Evolutionary conservation across 2,888 invertebrate genomes (phyloP), one percentile per base, ranked within the genome.

Genomic region (Mesorhabditis sp.): DNA sequence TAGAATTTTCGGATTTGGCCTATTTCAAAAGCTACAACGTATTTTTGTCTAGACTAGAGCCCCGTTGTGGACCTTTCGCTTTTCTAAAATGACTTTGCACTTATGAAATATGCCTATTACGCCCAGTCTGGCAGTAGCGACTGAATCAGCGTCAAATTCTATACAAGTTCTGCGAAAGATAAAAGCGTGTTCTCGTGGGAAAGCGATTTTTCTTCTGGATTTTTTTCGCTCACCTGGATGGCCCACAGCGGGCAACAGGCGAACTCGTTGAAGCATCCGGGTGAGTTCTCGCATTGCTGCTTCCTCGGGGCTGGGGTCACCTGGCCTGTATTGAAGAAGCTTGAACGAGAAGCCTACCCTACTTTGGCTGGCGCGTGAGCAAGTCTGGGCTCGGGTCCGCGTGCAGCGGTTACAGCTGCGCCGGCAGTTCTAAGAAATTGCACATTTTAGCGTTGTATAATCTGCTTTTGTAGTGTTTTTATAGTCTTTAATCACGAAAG

Each of bases 211-310:
- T 64, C 10, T 28, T n/a, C n/a, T n/a, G 10, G 13, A 41, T 28
- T 64, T n/a, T n/a, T n/a, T 2, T 64, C 10, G 10, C n/a, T 50
- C n/a, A 50, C 58, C 58, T 50, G 58, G n/a, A 13, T 50, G 10
- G 65, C 80, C 83, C 81, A 82, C 42, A 73, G 71, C 5, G 75
- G 65, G 70, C 83, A 83, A 68, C 83, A 83, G 50, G 81, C 78
- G 68, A 82, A 81, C 69, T 83, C 83, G 69, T 83, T 83, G 76
- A 68, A 82, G 71, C 83, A 83, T 2, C 83, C 83, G 61, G 80
- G 76, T 5, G 79, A 79, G 67, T 75, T 74, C 58, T 77, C 78
- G 58, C 74, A 76, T 65, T 75, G 67, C 58, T 67, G 67, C 13
- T 61, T 68, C 28, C 74, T 44, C 43, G 66, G 64, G 4, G 76